Base-by-base conservation (phyloP, 1,140 invertebrate species). In the Venustaconcha ellipsiformis region DNA sequence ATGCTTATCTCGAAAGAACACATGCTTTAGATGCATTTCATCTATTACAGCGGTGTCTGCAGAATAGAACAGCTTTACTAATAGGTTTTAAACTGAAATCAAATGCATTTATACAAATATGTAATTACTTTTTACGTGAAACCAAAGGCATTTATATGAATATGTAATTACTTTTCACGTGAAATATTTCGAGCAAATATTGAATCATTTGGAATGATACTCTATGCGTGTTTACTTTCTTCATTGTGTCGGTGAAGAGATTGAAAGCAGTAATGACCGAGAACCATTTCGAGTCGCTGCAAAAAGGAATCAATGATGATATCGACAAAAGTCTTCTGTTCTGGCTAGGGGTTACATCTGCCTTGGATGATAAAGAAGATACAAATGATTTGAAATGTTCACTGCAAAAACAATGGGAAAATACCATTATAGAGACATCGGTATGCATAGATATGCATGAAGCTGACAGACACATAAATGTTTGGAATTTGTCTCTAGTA, bases 211-310 rank as follows among this genome's bases (percentile, higher is more conserved):
- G 81, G 82, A 12, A 71, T 67, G 14, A 74, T 75, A 63, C 75
- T 86, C 26, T 78, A 85, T 70, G 66, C 78, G 11, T 72, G 80
- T 26, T 73, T 75, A 74, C 66, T 72, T 67, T 76, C 79, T 66
- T 80, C 85, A 57, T 48, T 86, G 12, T 74, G 79, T 26, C 15
- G 37, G 79, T 80, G 20, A 48, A 67, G 30, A 71, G 69, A 48
- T 67, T 84, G 15, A 64, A 78, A 69, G 57, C 72, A 48, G 73
- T 72, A 55, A 84, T 83, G 70, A 69, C 58, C 23, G 13, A 71
- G 14, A 26, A 66, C 48, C 60, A 68, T 56, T 65, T 65, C 20
- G 18, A 76, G 23, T 20, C 55, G 37, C 72, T 82, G n/a, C 72
- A 67, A 68, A 26, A n/a, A n/a, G 23, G 20, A 15, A n/a, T 30